phyloP scores from a whole-genome alignment of 2,888 invertebrate species.

The Ceramica pisi region DNA sequence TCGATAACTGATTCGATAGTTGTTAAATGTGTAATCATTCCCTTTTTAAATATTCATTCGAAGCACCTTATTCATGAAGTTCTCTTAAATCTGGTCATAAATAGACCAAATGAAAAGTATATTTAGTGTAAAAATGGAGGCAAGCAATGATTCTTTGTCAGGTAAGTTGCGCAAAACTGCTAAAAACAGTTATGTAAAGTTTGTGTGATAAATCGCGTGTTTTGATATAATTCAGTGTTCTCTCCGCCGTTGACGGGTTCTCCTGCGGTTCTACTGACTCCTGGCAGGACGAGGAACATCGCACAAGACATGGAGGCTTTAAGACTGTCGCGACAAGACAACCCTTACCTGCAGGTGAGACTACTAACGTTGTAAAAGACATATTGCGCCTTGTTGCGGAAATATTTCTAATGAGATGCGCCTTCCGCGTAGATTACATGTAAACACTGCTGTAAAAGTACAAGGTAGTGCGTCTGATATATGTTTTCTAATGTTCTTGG shows the following conservation, averaged over 20 bases:
- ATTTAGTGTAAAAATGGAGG: constrained; percentile 79
- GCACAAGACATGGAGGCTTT: constrained; percentile 96
- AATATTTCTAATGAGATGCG: constrained; percentile 56
- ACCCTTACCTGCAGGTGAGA: constrained; percentile 94
- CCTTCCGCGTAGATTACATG: constrained; percentile 51
- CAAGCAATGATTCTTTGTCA: constrained; percentile 85
- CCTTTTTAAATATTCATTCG: constrained; percentile 50
- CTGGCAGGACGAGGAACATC: constrained; percentile 94
- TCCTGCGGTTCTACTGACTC: constrained; percentile 93
- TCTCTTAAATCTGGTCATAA: constrained; percentile 41
- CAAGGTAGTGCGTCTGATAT: constrained; percentile 43
- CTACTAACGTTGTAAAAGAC: constrained; percentile 53
- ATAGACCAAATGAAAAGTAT: constrained; percentile 53
- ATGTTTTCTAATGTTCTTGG: constrained; percentile 29
- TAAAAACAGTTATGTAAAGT: constrained; percentile 45
- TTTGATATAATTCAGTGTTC: constrained; percentile 75
- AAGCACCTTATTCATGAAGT: constrained; percentile 45
- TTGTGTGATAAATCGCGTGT: constrained; percentile 50
- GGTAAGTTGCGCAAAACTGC: constrained; percentile 72
- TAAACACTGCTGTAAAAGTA: constrained; percentile 37
- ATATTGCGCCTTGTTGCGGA: constrained; percentile 36
- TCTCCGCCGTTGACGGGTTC: constrained; percentile 81
- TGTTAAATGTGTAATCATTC: constrained; percentile 10
- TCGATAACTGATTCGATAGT: constrained; percentile 5
- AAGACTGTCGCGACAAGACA: constrained; percentile 95